Percentiles rank a stretch among this genome's conserved stretches.
Conservation (phyloP, 2,888 invertebrate species). For the Strigamia maritima region DNA sequence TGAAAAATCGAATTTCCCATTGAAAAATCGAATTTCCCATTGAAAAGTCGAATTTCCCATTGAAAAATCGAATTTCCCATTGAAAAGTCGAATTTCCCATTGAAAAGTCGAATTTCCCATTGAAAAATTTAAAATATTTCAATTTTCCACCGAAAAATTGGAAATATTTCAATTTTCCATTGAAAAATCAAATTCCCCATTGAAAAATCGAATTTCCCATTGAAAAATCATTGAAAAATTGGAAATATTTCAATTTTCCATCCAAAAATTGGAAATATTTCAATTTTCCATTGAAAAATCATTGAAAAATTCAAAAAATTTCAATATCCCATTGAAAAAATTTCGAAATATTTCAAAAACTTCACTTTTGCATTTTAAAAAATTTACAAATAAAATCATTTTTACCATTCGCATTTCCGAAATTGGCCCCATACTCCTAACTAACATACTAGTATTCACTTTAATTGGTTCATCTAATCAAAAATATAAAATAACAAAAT, state of each 20-base stretch:
- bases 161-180: background rate
- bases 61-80: too few species aligned
- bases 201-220: background rate
- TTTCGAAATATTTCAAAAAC: background rate
- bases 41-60: too few species aligned
- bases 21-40: too few species aligned
- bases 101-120: too few species aligned
- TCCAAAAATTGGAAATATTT: background rate
- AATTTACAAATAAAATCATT: background rate
- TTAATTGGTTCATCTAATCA: slow-evolving; percentile 42
- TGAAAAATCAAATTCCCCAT: background rate
- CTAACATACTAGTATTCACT: slow-evolving; percentile 81
- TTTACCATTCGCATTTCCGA: slow-evolving; percentile 85
- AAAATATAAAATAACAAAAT: slow-evolving; percentile 48
- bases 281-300: background rate
- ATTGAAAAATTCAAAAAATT: background rate
- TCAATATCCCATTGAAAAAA: background rate
- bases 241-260: background rate
- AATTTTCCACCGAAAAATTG: background rate
- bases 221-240: background rate
- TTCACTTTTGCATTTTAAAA: slow-evolving; percentile 14
- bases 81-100: too few species aligned
- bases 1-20: background rate
- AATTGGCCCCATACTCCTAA: slow-evolving; percentile 87
- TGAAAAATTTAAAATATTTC: background rate